Base-by-base conservation (phyloP, 2,888 invertebrate genomes). In the Aphrophora alni region DNA sequence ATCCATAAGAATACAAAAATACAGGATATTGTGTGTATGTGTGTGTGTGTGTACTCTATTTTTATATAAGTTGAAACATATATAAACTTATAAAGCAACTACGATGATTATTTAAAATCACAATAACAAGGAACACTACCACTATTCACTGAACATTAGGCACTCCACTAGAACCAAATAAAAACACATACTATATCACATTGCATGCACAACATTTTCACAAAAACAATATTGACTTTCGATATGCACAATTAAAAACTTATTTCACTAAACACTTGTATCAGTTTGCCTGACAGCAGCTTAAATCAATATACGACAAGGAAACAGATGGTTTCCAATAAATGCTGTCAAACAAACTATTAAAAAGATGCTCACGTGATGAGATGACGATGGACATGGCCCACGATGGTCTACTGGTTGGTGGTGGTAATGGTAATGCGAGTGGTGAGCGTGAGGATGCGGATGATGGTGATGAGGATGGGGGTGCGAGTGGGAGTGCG, bases 381-480 rank as follows among this genome's bases (percentile, higher is more conserved):
- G 78, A 59, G 78, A 79, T 33, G 74, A 59, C 68, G 74, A 74
- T 7, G 78, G 38, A 21, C 78, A 79, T 44, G 78, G 72, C 24
- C 21, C 59, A 21, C 21, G 59, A 59, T 5, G 59, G 59, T 59
- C 59, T 59, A 21, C 21, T 59, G 77, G 82, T 72, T 71, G 80
- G 80, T 72, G 84, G 77, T 72, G 81, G 82, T 51, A 84, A 76
- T 82, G 77, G 78, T 78, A 84, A 75, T 81, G 78, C 51, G 79
- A 85, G 85, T 86, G 85, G 84, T 83, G 85, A 85, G 83, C 85
- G 85, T 85, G 82, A 71, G 81, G 84, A 76, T 82, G 83, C 59
- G 81, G 76, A 26, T 81, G 83, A 70, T 81, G 82, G 33, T 82
- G 84, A 77, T 82, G 84, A 73, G 83, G 85, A 77, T 83, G 82